Evolutionary conservation across 2,888 invertebrate species (phyloP), one percentile per base, ranked within the genome.

Genomic region (Aleiodes testaceus): DNA sequence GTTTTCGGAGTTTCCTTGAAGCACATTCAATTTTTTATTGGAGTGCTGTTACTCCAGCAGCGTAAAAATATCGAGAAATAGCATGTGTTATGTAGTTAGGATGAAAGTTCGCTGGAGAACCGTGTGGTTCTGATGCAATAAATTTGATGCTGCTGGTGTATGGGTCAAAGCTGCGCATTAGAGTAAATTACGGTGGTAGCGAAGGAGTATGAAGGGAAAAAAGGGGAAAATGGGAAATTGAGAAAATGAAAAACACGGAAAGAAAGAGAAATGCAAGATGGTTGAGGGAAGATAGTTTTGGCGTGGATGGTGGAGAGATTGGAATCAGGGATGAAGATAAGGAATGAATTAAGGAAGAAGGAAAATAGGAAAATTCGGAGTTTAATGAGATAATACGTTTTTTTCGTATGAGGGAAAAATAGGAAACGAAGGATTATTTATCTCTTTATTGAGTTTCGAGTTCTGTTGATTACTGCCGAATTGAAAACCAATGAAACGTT

Each of bases 161-260:
- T 68, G 59, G 61, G 68, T 61, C 65, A 66, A 64, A 64, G 64
- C 69, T 68, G 44, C 53, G 47, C 69, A 72, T 72, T 72, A 69
- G 55, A 69, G 68, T 72, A 68, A 72, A 69, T 72, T 69, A 69
- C 72, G 55, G 68, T 49, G 22, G 59, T 36, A 49, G 22, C 26
- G 22, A 68, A 61, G 44, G 14, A 59, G 11, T 42, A 3, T 18
- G 30, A n/a, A 36, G 1, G 2, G 42, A 42, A 18, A 52, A 12
- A 42, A 30, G 18, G 18, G 26, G 14, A 49, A 16, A 49, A n/a
- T 49, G 50, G 18, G 42, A 16, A 36, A 20, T 26, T 59, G 20
- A 47, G 22, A 59, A 6, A 61, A 5, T 30, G 47, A 7, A 11
- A 53, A 53, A 3, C 9, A 7, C 14, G 26, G 18, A 11, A 14